A percentile compares a stretch with the other conserved stretches of the same genome.
These are phyloP conservation scores for Pitangus sulphuratus DNA, from an alignment of 2,797 vertebrate genomes.

Conservation along the genomic window DNA sequence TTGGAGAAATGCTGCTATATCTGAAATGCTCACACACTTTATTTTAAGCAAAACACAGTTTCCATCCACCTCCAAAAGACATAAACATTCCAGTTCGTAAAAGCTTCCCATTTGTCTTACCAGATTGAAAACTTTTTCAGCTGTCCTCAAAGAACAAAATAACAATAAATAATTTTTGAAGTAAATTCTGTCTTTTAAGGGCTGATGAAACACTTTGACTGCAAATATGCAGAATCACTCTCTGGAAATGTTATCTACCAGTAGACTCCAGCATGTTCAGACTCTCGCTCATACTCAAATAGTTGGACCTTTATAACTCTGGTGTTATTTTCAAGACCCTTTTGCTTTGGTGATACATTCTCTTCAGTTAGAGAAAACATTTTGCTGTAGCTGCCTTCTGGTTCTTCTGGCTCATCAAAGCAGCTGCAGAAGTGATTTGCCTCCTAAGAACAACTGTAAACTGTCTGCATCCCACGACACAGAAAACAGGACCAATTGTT, in stretches of 20 bases:
- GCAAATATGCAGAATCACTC: background rate
- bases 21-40: background rate
- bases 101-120: background rate
- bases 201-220: background rate
- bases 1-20: background rate
- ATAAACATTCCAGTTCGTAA: background rate
- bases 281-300: background rate
- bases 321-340: background rate
- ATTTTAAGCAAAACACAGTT: slow-evolving; percentile 17
- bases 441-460: background rate
- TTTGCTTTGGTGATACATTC: background rate
- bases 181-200: background rate
- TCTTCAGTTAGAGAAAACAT: slow-evolving; percentile 2
- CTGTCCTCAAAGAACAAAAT: background rate
- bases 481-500: background rate
- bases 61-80: background rate
- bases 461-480: background rate
- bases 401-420: background rate
- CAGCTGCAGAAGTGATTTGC: slow-evolving; percentile 44
- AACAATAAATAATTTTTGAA: background rate
- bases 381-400: background rate
- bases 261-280: background rate
- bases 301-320: background rate
- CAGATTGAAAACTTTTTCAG: background rate
- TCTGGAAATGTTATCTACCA: background rate